These are phyloP conservation scores for Notocelia uddmanniana DNA, from an alignment of 2,888 invertebrate genomes.

Conservation along the genomic window DNA sequence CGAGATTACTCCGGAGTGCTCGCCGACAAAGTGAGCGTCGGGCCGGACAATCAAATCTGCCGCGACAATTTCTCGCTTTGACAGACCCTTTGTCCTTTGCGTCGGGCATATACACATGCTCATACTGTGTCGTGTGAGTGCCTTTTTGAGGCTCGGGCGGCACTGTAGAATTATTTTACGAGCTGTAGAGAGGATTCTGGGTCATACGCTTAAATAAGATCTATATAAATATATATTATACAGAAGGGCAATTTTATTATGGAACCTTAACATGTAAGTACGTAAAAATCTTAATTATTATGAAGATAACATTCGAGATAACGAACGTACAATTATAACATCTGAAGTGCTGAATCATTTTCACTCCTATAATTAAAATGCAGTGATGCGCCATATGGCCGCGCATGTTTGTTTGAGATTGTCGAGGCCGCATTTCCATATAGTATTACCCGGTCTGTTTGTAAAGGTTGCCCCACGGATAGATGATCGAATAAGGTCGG, in stretches of 20 bases:
- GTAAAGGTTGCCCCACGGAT: constrained; percentile 64
- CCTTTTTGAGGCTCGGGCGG: constrained; percentile 38
- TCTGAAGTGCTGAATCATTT: constrained; percentile 39
- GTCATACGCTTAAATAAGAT: neutral
- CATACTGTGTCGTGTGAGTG: constrained; percentile 48
- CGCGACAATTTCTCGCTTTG: constrained; percentile 68
- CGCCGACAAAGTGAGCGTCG: constrained; percentile 75
- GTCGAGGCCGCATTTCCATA: constrained; percentile 65
- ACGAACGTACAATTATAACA: constrained; percentile 25
- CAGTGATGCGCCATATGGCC: constrained; percentile 58
- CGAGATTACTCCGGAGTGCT: constrained; percentile 33
- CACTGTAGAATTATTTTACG: constrained; percentile 19
- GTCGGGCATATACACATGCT: constrained; percentile 44
- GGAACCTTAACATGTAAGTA: no score
- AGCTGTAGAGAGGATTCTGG: constrained; percentile 10
- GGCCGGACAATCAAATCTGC: constrained; percentile 75
- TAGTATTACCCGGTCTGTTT: constrained; percentile 66
- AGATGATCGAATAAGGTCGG: constrained; percentile 70
- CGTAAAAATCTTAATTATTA: neutral
- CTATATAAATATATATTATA: no score
- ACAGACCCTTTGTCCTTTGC: constrained; percentile 60
- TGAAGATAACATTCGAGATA: constrained; percentile 28
- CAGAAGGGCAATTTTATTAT: neutral
- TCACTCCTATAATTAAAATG: constrained; percentile 39
- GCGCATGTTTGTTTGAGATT: constrained; percentile 65